phyloP scores from a whole-genome alignment of 1,140 invertebrate species.

The Caenorhabditis latens region DNA sequence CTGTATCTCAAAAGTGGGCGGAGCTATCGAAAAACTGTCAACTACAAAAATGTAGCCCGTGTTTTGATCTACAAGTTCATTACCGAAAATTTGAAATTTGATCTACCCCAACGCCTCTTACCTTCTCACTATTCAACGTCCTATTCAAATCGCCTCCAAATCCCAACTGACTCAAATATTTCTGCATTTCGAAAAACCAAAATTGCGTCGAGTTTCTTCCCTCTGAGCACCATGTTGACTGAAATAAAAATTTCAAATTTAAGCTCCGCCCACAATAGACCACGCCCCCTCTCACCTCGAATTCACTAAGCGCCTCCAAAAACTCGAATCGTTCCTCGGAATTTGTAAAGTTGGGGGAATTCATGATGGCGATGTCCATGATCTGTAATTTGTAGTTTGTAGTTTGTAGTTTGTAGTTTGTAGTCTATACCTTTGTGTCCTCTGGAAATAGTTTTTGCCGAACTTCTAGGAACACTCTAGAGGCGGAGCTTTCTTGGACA shows the following conservation, averaged over 20 bases:
- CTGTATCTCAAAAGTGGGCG: too few species aligned
- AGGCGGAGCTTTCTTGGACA: conserved; percentile 66
- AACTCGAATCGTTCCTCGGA: conserved; percentile 62
- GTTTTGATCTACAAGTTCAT: too few species aligned
- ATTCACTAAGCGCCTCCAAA: conserved; percentile 63
- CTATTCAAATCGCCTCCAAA: conserved; percentile 66
- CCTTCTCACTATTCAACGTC: conserved; percentile 66
- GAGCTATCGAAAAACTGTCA: too few species aligned
- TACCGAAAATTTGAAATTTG: background rate
- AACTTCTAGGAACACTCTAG: conserved; percentile 67
- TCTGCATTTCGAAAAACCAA: conserved; percentile 73
- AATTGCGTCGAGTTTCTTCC: conserved; percentile 70
- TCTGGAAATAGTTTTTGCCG: conserved; percentile 64
- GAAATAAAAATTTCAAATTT: too few species aligned
- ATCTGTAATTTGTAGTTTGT: conserved; percentile 19
- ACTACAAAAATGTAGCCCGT: too few species aligned
- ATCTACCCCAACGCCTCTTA: background rate
- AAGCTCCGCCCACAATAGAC: background rate
- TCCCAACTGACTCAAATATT: conserved; percentile 68
- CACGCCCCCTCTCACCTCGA: conserved; percentile 61
- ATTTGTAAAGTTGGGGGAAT: conserved; percentile 71
- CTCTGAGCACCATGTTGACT: conserved; percentile 65
- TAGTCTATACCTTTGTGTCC: conserved; percentile 56
- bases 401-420: conserved; percentile 4
- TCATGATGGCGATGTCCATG: conserved; percentile 71